Evolutionary conservation across 2,888 invertebrate genomes (phyloP).

Genomic region (Drosophila pegasa): DNA sequence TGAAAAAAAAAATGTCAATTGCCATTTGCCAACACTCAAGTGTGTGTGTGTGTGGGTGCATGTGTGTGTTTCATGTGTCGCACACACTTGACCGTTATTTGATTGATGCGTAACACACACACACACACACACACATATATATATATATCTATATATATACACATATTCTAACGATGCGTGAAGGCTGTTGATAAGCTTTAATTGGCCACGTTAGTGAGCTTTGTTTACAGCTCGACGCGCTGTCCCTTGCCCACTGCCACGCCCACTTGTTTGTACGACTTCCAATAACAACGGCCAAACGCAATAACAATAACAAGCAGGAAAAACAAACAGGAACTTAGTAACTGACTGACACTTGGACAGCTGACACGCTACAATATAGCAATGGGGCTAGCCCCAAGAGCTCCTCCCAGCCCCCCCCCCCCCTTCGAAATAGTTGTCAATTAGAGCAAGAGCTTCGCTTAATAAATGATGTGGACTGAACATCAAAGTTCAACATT

Average conservation of each 20-base stretch:
- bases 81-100: conserved; percentile 21
- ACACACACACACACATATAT: neutral
- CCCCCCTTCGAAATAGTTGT: conserved; percentile 25
- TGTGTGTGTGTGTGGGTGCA: neutral
- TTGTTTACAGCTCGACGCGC: conserved; percentile 57
- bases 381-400: too few relatives aligned
- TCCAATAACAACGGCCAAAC: conserved; percentile 10
- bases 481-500: conserved; percentile 53
- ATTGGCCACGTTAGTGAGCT: conserved; percentile 64
- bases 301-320: conserved; percentile 24
- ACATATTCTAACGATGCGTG: conserved; percentile 39
- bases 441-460: conserved; percentile 62
- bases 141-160: neutral
- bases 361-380: conserved; percentile 66
- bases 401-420: conserved; percentile 1
- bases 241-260: conserved; percentile 7
- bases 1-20: conserved; percentile 44
- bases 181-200: conserved; percentile 55
- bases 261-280: conserved; percentile 17
- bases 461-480: conserved; percentile 61
- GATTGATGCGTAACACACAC: conserved; percentile 38
- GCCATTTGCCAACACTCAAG: conserved; percentile 11
- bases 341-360: conserved; percentile 57
- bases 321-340: conserved; percentile 20
- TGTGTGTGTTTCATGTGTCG: conserved; percentile 14